Evolutionary conservation across 2,797 vertebrate genomes (phyloP), one percentile per base, ranked within the genome.

Genomic region (Leptodactylus fallax): DNA sequence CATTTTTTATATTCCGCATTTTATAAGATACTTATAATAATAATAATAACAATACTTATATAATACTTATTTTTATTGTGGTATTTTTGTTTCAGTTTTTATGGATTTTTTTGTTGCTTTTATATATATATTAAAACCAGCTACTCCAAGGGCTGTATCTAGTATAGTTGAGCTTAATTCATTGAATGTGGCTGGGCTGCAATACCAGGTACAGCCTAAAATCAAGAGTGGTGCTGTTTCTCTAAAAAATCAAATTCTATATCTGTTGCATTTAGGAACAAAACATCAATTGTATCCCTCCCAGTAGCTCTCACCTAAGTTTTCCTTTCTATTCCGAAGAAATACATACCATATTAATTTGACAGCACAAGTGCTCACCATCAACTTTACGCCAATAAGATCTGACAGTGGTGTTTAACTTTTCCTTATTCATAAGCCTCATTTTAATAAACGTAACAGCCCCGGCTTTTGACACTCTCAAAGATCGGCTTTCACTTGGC

Each of bases 401-500:
- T 94, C 90, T 87, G 86, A 87, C 80, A 92, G 63, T 61, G 69
- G 53, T 67, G 63, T 92, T 94, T 91, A 92, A 85, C 88, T 72
- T 80, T 53, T 71, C 51, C 65, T n/a, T 81, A 86, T 93, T 83
- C 51, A 8, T 82, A 69, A 90, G 76, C 83, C 88, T 84, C 81
- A 53, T 85, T 87, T 89, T 92, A 94, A 92, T 93, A 91, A 93
- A 94, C 92, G 93, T 92, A 93, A 85, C 36, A 92, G 92, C 90
- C 92, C 92, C 93, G 92, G 88, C 91, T 94, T 95, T 94, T 87
- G 83, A 91, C 85, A 76, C 91, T 92, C 90, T 89, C 80, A 89
- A 23, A 7, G 91, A 93, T 94, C 93, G 76, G 86, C 87, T 95
- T 94, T 94, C 93, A 71, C 90, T 93, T 90, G 91, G 91, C 45